These are phyloP conservation scores for Thunnus thynnus DNA, from an alignment of 2,113 vertebrate species.

Conservation along the genomic window DNA sequence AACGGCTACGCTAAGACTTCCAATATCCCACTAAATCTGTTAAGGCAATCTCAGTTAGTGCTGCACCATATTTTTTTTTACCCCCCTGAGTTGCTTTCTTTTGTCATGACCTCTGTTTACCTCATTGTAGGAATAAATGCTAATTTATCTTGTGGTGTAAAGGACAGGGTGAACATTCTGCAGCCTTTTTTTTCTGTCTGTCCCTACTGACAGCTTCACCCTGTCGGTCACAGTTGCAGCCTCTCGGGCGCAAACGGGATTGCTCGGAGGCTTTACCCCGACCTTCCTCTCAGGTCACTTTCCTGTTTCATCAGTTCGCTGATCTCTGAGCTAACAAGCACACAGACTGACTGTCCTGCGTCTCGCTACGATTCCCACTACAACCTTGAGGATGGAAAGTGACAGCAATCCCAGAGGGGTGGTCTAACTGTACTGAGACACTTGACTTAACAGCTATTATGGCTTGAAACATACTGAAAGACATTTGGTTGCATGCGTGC, in stretches of 20 bases:
- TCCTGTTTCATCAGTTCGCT: slow-evolving; percentile 41
- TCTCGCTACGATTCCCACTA: slow-evolving; percentile 40
- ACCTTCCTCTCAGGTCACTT: slow-evolving; percentile 66
- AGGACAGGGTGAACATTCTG: slow-evolving; percentile 9
- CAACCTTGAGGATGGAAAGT: slow-evolving; percentile 56
- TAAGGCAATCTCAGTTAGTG: slow-evolving; percentile 71
- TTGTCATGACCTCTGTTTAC: slow-evolving; percentile 54
- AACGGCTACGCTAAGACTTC: slow-evolving; percentile 68
- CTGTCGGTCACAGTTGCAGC: slow-evolving; percentile 35
- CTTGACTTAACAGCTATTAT: slow-evolving; percentile 41
- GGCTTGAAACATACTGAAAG: slow-evolving; percentile 36
- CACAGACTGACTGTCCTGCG: slow-evolving; percentile 20
- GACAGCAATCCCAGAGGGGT: slow-evolving; percentile 37
- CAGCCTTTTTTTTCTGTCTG: neutral
- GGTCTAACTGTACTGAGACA: slow-evolving; percentile 19
- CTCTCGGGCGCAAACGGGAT: slow-evolving; percentile 53
- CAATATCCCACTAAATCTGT: slow-evolving; percentile 62
- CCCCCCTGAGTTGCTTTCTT: slow-evolving; percentile 44
- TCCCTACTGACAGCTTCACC: slow-evolving; percentile 39
- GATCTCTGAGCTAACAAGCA: slow-evolving; percentile 59
- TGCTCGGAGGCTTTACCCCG: slow-evolving; percentile 55
- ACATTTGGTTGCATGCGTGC: slow-evolving; percentile 41
- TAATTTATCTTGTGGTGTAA: slow-evolving; percentile 28
- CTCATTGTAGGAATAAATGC: slow-evolving; percentile 40
- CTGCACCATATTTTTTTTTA: slow-evolving; percentile 49